Conservation (phyloP, 2,888 invertebrate species). For the Anthrax anthrax region DNA sequence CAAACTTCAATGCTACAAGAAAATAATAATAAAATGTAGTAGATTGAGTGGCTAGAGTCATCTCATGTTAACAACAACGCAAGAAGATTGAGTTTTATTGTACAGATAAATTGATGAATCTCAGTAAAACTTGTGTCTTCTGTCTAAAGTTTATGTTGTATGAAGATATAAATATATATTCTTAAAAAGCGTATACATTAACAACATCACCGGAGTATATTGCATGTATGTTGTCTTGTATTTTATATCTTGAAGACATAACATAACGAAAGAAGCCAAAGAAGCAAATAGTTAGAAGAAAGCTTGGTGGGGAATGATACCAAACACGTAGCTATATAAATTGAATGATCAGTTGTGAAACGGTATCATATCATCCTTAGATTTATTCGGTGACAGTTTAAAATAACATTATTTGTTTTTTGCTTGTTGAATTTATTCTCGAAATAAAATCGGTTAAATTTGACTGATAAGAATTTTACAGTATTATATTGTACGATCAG, state of each 20-base stretch:
- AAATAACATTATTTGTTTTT: slow-evolving; percentile 4
- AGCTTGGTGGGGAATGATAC: slow-evolving; percentile 15
- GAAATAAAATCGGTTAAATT: neutral
- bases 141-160: too few species aligned
- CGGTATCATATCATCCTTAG: slow-evolving; percentile 38
- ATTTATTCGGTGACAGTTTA: slow-evolving; percentile 32
- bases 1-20: too few species aligned
- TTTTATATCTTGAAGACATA: neutral
- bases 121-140: neutral
- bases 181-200: too few species aligned
- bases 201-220: too few species aligned
- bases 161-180: neutral
- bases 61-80: too few species aligned
- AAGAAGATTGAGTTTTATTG: neutral
- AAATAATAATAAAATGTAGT: too few species aligned
- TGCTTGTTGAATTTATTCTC: neutral
- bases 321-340: slow-evolving; percentile 32
- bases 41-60: too few species aligned
- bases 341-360: slow-evolving; percentile 35
- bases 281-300: slow-evolving; percentile 10
- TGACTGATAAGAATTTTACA: neutral
- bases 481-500: neutral
- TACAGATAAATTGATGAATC: neutral
- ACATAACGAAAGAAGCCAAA: neutral
- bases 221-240: too few species aligned